Conservation (phyloP, 2,113 vertebrate genomes). For the Corythaixoides concolor region DNA sequence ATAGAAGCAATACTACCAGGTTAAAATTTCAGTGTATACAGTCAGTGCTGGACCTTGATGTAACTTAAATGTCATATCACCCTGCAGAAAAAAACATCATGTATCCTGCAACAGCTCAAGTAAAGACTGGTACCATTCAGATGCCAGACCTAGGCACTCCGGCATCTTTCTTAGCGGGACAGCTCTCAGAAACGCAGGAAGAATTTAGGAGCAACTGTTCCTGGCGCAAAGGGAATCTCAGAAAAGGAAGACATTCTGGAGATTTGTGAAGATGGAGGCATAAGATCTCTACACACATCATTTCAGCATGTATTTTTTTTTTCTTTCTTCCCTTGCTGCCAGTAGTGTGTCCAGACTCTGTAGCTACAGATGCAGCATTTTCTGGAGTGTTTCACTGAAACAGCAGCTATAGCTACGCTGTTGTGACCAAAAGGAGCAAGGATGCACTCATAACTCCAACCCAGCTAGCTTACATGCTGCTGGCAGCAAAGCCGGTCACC, state of each 20-base stretch:
- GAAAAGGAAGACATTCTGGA: background rate
- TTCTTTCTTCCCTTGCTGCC: background rate
- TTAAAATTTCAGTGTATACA: background rate
- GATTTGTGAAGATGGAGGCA: background rate
- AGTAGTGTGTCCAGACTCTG: background rate
- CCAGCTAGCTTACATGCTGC: background rate
- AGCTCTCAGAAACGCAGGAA: background rate
- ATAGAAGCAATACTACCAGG: fast-evolving
- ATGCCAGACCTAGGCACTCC: background rate
- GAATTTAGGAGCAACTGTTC: background rate
- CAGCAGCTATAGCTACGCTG: background rate
- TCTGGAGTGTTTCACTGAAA: background rate
- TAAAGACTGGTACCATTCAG: background rate
- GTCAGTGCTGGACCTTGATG: background rate
- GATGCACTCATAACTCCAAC: background rate
- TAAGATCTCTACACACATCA: background rate
- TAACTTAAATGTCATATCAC: background rate
- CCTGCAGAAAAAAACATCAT: background rate
- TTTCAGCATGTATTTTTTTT: background rate
- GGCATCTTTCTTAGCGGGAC: background rate
- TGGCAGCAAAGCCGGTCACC: background rate
- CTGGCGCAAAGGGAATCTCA: background rate
- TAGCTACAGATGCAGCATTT: background rate
- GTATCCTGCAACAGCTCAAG: background rate
- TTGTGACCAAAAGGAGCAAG: background rate